phyloP scores from a whole-genome alignment of 2,888 invertebrate genomes.

The Synergus japonicus region DNA sequence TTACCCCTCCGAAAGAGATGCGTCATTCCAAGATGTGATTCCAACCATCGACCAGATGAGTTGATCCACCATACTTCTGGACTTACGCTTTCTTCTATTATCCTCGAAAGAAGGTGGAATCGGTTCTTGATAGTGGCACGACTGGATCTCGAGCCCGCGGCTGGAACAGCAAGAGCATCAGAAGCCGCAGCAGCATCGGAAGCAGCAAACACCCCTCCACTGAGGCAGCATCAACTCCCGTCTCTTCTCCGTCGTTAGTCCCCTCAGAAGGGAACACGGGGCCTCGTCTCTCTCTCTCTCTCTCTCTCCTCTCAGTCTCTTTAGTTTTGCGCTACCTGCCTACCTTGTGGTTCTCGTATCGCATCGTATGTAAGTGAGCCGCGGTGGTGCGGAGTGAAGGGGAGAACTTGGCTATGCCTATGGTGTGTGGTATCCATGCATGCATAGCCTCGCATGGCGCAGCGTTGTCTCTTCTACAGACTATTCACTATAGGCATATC shows the following conservation, averaged over 20 bases:
- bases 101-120: constrained; percentile 14
- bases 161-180: constrained; percentile 42
- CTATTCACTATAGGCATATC: neutral
- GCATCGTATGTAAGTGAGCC: constrained; percentile 68
- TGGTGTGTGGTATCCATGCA: neutral
- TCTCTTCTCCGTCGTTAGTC: constrained; percentile 59
- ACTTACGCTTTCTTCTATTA: constrained; percentile 38
- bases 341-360: constrained; percentile 67
- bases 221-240: constrained; percentile 49
- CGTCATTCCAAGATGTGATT: neutral
- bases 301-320: constrained; percentile 65
- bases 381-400: constrained; percentile 61
- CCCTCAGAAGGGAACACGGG: neutral
- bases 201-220: constrained; percentile 58
- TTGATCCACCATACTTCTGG: constrained; percentile 3
- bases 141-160: constrained; percentile 39
- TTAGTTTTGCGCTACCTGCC: constrained; percentile 72
- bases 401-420: constrained; percentile 52
- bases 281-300: constrained; percentile 38
- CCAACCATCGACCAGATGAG: neutral
- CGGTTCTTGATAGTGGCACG: constrained; percentile 40
- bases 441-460: constrained; percentile 52
- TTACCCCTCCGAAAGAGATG: neutral
- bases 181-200: constrained; percentile 57
- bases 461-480: constrained; percentile 61